Percentiles rank a stretch among this genome's conserved stretches.
These are phyloP conservation scores for Proteles cristata DNA, from an alignment of 2,113 vertebrate genomes.

Conservation along the genomic window DNA sequence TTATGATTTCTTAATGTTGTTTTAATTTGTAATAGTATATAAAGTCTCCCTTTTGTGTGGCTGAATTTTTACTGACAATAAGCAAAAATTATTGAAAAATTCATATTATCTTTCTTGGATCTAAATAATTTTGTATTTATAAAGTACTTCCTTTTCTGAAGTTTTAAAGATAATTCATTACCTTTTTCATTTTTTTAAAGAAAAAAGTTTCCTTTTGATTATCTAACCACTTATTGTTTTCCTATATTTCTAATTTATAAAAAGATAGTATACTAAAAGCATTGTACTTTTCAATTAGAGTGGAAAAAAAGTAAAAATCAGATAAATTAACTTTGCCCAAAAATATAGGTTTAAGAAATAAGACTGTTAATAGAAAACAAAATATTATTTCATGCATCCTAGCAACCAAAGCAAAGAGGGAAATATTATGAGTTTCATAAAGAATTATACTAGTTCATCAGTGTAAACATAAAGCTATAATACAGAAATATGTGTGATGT, in stretches of 20 bases:
- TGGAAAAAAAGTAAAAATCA: conserved; percentile 2
- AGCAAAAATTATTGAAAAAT: background rate
- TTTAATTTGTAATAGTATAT: background rate
- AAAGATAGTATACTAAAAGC: background rate
- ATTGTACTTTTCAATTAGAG: background rate
- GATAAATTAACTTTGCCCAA: background rate
- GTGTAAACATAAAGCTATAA: background rate
- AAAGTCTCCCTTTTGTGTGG: background rate
- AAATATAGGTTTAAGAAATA: background rate
- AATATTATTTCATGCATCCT: background rate
- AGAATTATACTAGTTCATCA: background rate
- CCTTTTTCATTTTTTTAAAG: background rate
- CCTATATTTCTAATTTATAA: background rate
- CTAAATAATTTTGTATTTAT: background rate
- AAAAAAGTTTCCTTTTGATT: background rate
- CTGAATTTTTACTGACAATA: conserved; percentile 20
- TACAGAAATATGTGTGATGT: background rate
- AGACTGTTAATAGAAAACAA: background rate
- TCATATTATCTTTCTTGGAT: background rate
- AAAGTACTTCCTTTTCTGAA: background rate
- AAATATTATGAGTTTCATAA: background rate
- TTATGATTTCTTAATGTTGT: conserved; percentile 13
- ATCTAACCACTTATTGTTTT: background rate
- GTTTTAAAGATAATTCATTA: background rate
- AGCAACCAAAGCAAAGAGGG: background rate